A percentile compares a stretch with the other conserved stretches of the same genome.
Evolutionary conservation across 2,113 vertebrate species (phyloP).

Genomic region (Datnioides undecimradiatus): DNA sequence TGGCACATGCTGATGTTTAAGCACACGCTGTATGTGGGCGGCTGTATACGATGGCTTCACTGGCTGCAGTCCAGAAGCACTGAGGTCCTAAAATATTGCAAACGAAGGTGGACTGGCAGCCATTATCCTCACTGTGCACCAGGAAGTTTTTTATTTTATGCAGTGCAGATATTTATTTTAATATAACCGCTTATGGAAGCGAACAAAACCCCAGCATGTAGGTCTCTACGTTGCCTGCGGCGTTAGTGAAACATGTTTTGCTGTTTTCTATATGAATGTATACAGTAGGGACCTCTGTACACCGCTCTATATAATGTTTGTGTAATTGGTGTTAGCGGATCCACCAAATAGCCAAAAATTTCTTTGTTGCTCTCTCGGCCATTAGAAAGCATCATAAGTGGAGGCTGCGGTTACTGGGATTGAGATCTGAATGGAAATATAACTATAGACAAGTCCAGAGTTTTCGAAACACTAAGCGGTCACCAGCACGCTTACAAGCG

Average conservation of each 20-base stretch:
- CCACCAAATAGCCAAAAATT: background rate
- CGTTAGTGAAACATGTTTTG: background rate
- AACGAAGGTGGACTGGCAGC: background rate
- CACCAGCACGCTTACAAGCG: background rate
- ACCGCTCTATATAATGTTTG: no score
- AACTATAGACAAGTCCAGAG: conserved; percentile 38
- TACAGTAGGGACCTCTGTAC: no score
- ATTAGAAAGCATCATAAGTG: background rate
- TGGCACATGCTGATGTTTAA: conserved; percentile 57
- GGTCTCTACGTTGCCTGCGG: background rate
- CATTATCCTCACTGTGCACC: rapidly evolving
- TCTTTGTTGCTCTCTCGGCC: conserved; percentile 7
- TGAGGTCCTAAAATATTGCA: background rate
- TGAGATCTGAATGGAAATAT: conserved; percentile 39
- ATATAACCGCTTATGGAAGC: background rate
- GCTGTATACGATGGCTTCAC: conserved; percentile 23
- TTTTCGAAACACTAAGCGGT: conserved; percentile 33
- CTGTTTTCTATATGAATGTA: background rate
- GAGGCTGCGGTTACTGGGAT: background rate
- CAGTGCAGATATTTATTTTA: background rate
- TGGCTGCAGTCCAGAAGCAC: conserved; percentile 36
- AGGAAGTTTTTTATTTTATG: background rate
- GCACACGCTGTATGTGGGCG: conserved; percentile 44
- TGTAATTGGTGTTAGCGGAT: background rate
- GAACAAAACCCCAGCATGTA: background rate